A percentile compares a stretch with the other conserved stretches of the same genome.
These are phyloP conservation scores for Tachuris rubrigastra DNA, from an alignment of 2,113 vertebrate species.

Conservation along the genomic window DNA sequence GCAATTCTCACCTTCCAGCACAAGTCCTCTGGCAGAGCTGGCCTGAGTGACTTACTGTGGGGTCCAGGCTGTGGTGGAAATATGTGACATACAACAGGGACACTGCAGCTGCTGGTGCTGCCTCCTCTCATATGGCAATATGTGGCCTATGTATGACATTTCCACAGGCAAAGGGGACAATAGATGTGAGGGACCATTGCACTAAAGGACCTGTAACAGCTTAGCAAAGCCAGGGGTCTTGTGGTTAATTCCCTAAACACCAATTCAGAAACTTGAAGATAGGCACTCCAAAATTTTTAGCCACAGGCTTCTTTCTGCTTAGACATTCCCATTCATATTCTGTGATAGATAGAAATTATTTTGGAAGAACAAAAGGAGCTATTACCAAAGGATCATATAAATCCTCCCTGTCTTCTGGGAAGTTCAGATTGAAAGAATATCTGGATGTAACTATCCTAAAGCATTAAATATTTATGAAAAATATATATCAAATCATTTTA, in stretches of 20 bases:
- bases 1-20: neutral
- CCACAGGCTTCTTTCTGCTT: neutral
- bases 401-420: slow-evolving; percentile 13
- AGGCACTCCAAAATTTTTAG: neutral
- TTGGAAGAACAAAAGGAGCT: neutral
- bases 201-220: neutral
- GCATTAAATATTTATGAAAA: slow-evolving; percentile 46
- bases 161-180: neutral
- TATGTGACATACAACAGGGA: fast-evolving
- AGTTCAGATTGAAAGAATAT: neutral
- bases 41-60: fast-evolving
- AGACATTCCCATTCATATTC: neutral
- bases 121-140: neutral
- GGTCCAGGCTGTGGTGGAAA: neutral
- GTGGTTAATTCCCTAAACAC: neutral
- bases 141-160: neutral
- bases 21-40: neutral
- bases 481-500: slow-evolving; percentile 13
- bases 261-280: neutral
- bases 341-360: slow-evolving; percentile 13
- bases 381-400: neutral
- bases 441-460: neutral
- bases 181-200: neutral
- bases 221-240: neutral
- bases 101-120: neutral